Conservation (phyloP, 1,140 invertebrate species). For the Bilobella aurantiaca region DNA sequence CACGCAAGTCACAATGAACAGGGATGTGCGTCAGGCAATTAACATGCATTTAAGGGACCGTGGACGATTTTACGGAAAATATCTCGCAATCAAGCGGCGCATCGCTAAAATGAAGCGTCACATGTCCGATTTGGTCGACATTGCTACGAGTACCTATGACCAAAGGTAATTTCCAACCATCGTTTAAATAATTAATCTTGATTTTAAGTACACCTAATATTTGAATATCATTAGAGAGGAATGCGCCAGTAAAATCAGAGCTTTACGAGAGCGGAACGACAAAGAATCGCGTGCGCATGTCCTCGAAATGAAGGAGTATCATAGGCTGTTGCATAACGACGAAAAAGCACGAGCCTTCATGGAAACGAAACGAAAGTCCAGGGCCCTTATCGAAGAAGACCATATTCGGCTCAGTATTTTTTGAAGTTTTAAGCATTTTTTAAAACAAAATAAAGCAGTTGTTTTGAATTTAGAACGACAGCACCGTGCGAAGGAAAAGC, state of each 20-base stretch:
- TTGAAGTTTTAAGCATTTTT: slow-evolving; percentile 1
- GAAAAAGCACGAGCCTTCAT: slow-evolving; percentile 27
- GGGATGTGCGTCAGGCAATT: slow-evolving; percentile 17
- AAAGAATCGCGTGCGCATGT: slow-evolving; percentile 31
- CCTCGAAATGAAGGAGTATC: slow-evolving; percentile 30
- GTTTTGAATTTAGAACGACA: slow-evolving; percentile 3
- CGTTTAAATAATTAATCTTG: not conserved
- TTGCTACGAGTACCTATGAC: slow-evolving; percentile 23
- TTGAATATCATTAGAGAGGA: slow-evolving; percentile 22
- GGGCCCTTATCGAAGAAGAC: slow-evolving; percentile 18
- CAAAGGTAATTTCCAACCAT: slow-evolving; percentile 14
- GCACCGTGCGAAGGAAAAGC: slow-evolving; percentile 15
- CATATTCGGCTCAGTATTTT: slow-evolving; percentile 1
- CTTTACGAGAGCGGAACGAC: slow-evolving; percentile 25
- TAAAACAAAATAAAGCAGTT: not conserved
- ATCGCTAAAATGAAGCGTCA: slow-evolving; percentile 20
- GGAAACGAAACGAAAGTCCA: slow-evolving; percentile 13
- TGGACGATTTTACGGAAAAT: slow-evolving; percentile 17
- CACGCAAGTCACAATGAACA: slow-evolving; percentile 21
- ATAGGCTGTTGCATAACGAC: slow-evolving; percentile 26
- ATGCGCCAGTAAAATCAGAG: slow-evolving; percentile 21
- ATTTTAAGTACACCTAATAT: not conserved
- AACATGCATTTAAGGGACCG: slow-evolving; percentile 27
- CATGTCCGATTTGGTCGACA: slow-evolving; percentile 26
- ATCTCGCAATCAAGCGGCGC: slow-evolving; percentile 11